Conservation (phyloP, 1,140 invertebrate genomes). For the Euwallacea fornicatus region DNA sequence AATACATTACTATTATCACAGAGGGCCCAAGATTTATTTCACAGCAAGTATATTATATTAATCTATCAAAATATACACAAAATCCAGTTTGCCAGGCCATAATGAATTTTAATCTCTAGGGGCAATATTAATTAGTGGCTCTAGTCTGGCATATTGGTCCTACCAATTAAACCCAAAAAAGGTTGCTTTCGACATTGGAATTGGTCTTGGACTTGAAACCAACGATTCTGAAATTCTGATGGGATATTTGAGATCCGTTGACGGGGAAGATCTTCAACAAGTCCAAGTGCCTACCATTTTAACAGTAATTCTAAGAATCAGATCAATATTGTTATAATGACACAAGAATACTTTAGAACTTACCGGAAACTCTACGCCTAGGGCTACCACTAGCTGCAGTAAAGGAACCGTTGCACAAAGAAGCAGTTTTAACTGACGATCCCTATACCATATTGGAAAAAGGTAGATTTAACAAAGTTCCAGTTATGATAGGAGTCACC, state of each 20-base stretch:
- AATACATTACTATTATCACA: slow-evolving; percentile 10
- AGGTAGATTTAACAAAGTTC: slow-evolving; percentile 31
- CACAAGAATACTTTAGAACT: too few relatives aligned
- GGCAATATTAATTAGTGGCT: slow-evolving; percentile 26
- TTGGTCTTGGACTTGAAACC: slow-evolving; percentile 21
- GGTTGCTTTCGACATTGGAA: slow-evolving; percentile 24
- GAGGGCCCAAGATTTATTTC: slow-evolving; percentile 13
- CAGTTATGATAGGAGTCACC: slow-evolving; percentile 28
- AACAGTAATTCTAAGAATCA: slow-evolving; percentile 6
- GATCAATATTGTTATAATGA: too few relatives aligned
- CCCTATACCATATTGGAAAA: slow-evolving; percentile 10
- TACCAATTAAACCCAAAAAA: slow-evolving; percentile 12
- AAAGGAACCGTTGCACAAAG: slow-evolving; percentile 27
- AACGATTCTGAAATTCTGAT: slow-evolving; percentile 21
- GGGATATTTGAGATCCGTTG: slow-evolving; percentile 10
- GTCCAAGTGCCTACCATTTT: slow-evolving; percentile 5
- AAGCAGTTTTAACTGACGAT: slow-evolving; percentile 19
- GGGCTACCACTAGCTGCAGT: slow-evolving; percentile 25
- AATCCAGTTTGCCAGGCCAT: background rate
- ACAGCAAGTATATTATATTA: slow-evolving; percentile 5
- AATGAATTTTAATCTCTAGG: background rate
- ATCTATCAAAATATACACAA: too few relatives aligned
- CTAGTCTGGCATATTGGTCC: slow-evolving; percentile 10
- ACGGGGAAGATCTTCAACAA: background rate
- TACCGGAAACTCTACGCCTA: too few relatives aligned